phyloP scores from a whole-genome alignment of 2,113 vertebrate species.

The Felis catus region DNA sequence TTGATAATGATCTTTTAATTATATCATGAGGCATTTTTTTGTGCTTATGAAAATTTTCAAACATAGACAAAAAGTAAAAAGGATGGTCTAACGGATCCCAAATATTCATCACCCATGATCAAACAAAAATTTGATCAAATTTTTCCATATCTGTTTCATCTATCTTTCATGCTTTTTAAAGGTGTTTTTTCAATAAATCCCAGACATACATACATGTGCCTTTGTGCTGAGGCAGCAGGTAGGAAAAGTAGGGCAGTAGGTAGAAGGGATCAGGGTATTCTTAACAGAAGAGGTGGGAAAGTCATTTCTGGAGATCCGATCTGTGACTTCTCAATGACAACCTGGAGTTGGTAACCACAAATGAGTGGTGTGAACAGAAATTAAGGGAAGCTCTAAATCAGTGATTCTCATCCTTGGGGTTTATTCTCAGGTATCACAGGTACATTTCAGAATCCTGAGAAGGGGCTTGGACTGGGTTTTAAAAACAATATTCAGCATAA shows the following conservation, averaged over 20 bases:
- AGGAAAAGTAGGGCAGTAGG: background rate
- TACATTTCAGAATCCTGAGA: slow-evolving; percentile 35
- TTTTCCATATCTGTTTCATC: background rate
- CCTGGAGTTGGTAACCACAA: background rate
- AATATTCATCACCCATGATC: background rate
- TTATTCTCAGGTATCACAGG: background rate
- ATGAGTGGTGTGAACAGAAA: background rate
- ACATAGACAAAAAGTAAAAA: background rate
- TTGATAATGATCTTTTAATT: background rate
- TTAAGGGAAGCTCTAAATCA: background rate
- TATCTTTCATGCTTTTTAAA: background rate
- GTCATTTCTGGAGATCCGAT: background rate
- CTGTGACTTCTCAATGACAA: background rate
- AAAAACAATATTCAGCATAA: background rate
- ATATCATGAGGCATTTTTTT: background rate
- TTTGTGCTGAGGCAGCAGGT: background rate
- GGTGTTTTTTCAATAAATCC: background rate
- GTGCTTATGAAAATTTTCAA: background rate
- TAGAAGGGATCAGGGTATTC: background rate
- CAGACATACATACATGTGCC: background rate
- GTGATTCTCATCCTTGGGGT: background rate
- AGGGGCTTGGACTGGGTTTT: background rate
- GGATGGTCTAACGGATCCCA: background rate
- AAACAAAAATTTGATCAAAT: background rate
- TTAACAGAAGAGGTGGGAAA: background rate